Evolutionary conservation across 2,797 vertebrate species (phyloP).

Genomic region (Siniperca scherzeri): DNA sequence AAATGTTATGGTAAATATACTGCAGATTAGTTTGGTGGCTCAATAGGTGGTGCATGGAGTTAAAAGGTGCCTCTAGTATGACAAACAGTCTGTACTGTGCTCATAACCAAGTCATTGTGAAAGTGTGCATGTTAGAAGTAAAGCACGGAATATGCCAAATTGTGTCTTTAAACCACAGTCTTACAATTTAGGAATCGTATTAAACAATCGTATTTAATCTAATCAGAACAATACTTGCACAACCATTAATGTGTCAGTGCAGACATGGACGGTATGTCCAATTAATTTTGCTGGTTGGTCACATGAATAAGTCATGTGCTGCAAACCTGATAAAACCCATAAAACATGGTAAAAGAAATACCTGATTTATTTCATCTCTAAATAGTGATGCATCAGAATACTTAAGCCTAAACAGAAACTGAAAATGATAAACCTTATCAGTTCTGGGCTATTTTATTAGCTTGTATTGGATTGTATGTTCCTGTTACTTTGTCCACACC

Average conservation of each 20-base stretch:
- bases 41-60: neutral
- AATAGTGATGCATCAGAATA: neutral
- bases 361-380: neutral
- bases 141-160: neutral
- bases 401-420: neutral
- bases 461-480: neutral
- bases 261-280: neutral
- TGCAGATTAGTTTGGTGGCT: neutral
- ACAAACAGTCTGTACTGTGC: neutral
- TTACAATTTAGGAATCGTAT: neutral
- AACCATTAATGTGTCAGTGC: neutral
- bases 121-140: neutral
- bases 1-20: conserved; percentile 6
- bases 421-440: neutral
- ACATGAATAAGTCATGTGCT: neutral
- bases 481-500: neutral
- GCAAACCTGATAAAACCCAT: neutral
- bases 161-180: neutral
- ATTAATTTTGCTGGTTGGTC: neutral
- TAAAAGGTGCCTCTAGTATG: no score
- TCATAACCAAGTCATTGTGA: neutral
- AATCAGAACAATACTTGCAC: neutral
- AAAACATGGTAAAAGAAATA: neutral
- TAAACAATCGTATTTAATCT: neutral
- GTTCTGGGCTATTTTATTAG: neutral